Conservation (phyloP, 2,797 vertebrate species). For the Picus viridis region DNA sequence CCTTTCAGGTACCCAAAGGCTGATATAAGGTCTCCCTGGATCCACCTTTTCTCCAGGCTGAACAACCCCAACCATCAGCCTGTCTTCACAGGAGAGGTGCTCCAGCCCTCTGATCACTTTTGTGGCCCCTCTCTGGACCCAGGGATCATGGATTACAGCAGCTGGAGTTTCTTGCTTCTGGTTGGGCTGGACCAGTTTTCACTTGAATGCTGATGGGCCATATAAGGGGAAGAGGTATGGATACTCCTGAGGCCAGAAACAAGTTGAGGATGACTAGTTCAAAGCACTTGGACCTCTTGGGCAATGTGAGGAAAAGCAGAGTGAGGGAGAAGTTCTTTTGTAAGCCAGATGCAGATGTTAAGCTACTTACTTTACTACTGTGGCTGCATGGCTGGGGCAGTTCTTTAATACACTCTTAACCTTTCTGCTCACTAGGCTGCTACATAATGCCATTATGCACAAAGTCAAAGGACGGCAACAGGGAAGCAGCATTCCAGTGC, state of each 20-base stretch:
- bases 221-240: neutral
- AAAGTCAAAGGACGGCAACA: neutral
- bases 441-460: neutral
- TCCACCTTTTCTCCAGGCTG: too few relatives aligned
- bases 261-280: neutral
- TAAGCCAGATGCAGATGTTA: neutral
- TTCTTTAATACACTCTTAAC: slow-evolving; percentile 26
- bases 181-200: neutral
- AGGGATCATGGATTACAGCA: neutral
- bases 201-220: neutral
- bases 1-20: too few relatives aligned
- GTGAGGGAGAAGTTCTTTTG: neutral
- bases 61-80: too few relatives aligned
- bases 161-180: neutral
- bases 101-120: too few relatives aligned
- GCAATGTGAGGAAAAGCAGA: neutral
- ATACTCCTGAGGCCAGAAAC: neutral
- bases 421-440: neutral
- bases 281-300: neutral
- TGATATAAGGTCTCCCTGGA: too few relatives aligned
- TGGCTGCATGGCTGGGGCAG: neutral
- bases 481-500: neutral
- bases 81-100: too few relatives aligned
- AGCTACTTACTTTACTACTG: neutral
- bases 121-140: too few relatives aligned